These are phyloP conservation scores for Lottia gigantea DNA, from an alignment of 2,888 invertebrate species.

Conservation along the genomic window DNA sequence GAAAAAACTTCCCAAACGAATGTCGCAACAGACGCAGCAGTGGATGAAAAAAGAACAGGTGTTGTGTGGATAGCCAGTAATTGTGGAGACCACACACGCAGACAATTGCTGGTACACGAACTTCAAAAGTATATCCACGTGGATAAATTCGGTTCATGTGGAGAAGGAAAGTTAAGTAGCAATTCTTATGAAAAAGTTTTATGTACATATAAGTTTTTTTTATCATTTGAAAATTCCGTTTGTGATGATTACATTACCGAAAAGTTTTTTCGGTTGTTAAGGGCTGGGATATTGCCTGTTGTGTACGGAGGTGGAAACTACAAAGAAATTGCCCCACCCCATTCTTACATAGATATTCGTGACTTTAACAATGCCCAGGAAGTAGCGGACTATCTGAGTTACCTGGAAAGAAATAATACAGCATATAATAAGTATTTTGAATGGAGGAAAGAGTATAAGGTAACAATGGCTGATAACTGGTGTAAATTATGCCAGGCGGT, in stretches of 20 bases:
- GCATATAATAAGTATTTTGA: slow-evolving; percentile 19
- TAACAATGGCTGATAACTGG: background rate
- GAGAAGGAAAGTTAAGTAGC: background rate
- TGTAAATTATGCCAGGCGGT: slow-evolving; percentile 13
- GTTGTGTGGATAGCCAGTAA: slow-evolving; percentile 15
- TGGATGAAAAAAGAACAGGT: background rate
- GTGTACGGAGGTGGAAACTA: slow-evolving; percentile 16
- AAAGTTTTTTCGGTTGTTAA: slow-evolving; percentile 4
- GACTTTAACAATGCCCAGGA: slow-evolving; percentile 13
- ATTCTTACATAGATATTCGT: slow-evolving; percentile 18
- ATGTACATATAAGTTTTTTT: slow-evolving; percentile 20
- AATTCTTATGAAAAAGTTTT: background rate
- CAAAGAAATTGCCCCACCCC: slow-evolving; percentile 8
- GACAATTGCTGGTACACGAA: slow-evolving; percentile 14
- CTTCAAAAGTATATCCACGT: slow-evolving; percentile 12
- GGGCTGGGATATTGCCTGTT: background rate
- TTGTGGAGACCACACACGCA: slow-evolving; percentile 2
- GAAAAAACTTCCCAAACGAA: background rate
- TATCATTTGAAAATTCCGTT: slow-evolving; percentile 16
- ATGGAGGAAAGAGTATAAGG: background rate
- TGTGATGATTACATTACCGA: slow-evolving; percentile 21
- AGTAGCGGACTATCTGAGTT: slow-evolving; percentile 11
- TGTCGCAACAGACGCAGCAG: background rate
- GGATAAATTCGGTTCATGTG: slow-evolving; percentile 16
- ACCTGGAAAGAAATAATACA: slow-evolving; percentile 16